Conservation (phyloP, 2,888 invertebrate genomes). For the Drosophila pseudotakahashii region DNA sequence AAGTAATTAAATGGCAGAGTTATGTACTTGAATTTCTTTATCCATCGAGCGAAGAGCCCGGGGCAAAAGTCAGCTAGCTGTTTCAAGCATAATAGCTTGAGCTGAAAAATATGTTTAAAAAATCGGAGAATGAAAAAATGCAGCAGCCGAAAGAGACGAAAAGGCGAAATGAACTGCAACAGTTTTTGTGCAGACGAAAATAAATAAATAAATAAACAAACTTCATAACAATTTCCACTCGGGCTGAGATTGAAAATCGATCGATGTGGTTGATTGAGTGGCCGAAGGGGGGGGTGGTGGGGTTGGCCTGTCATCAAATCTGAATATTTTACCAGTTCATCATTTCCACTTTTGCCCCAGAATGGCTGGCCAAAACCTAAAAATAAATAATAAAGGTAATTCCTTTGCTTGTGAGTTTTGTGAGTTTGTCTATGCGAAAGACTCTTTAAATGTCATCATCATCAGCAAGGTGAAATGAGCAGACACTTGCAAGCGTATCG, state of each 20-base stretch:
- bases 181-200: slow-evolving; percentile 5
- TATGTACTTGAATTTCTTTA: slow-evolving; percentile 8
- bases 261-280: slow-evolving; percentile 33
- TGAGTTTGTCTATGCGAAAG: not conserved
- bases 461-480: slow-evolving; percentile 6
- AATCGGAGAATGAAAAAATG: slow-evolving; percentile 11
- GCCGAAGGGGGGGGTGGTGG: not conserved
- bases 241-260: slow-evolving; percentile 52
- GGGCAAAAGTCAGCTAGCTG: slow-evolving; percentile 9
- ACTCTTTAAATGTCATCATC: slow-evolving; percentile 20
- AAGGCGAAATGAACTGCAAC: slow-evolving; percentile 16
- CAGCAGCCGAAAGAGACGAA: not conserved
- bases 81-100: not conserved
- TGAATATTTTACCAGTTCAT: slow-evolving; percentile 46
- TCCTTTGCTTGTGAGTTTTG: not conserved
- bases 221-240: slow-evolving; percentile 50
- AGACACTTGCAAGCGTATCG: not conserved
- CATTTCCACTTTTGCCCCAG: slow-evolving; percentile 26
- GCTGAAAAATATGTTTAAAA: slow-evolving; percentile 3
- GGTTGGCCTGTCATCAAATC: slow-evolving; percentile 21
- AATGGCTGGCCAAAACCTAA: slow-evolving; percentile 18
- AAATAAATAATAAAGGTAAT: slow-evolving; percentile 53
- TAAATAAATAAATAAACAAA: slow-evolving; percentile 51
- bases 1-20: slow-evolving; percentile 46
- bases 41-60: not conserved